Base-by-base conservation (phyloP, 2,113 vertebrate species). In the Tachycineta bicolor region DNA sequence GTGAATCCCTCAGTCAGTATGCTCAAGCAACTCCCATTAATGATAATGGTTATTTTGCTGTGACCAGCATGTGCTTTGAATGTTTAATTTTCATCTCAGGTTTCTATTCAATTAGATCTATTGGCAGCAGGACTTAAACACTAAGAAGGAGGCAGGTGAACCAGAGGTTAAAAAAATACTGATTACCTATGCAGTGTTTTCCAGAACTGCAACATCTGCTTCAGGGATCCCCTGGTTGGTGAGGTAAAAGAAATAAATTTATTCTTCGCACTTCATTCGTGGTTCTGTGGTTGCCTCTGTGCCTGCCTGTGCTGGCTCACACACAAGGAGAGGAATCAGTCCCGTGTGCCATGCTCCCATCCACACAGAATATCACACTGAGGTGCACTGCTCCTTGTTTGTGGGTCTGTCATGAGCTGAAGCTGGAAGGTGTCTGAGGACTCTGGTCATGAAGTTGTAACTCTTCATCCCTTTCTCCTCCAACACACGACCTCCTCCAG, bases 91-190 rank as follows among this genome's bases (percentile, higher is more conserved):
- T 68, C 76, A 71, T 65, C 70, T 50, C 50, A 85, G 58, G 43
- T 83, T 97, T 97, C 52, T 50, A 74, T 86, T 92, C 83, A 83
- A 90, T 95, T 91, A 96, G 74, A 56, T 58, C 31, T 64, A 92
- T 20, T 83, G 76, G 53, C 80, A 92, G 70, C 39, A 83, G 69
- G 79, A 87, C 34, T 78, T 73, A 47, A 56, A 78, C 0, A 1
- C 37, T 62, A 75, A 80, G 49, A 67, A 76, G 39, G 25, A 81
- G 49, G 60, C 93, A 96, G 92, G 75, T 90, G 81, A 95, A 93
- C 15, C 3, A 6, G 50, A 95, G 76, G 76, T 95, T 92, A 79
- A 90, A 88, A 82, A 83, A 79, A 34, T 33, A 28, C 31, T 39
- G 62, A 83, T 55, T 83, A 62, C 14, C 49, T 69, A 33, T 21